Percentiles rank a stretch among this genome's conserved stretches.
Evolutionary conservation across 2,888 invertebrate species (phyloP).

Genomic region (Drosophila percnosoma): DNA sequence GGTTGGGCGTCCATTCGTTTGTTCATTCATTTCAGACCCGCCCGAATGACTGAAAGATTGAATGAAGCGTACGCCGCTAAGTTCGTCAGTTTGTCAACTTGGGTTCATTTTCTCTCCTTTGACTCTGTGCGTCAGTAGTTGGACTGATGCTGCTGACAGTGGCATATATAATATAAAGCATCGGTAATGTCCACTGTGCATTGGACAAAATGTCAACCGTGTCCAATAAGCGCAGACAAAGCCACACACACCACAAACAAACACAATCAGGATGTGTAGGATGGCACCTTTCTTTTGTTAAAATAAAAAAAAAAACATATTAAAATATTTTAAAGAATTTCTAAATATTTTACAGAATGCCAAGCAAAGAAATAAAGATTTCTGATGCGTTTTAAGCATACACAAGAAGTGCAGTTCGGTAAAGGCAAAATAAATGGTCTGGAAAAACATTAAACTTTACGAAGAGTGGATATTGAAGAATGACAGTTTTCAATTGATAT

Average conservation of each 20-base stretch:
- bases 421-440: background rate
- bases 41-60: constrained; percentile 68
- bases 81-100: constrained; percentile 67
- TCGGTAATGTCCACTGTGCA: constrained; percentile 64
- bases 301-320: constrained; percentile 27
- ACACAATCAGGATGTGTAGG: constrained; percentile 2
- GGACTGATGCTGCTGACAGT: constrained; percentile 78
- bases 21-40: constrained; percentile 49
- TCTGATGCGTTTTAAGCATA: background rate
- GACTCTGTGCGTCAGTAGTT: constrained; percentile 1
- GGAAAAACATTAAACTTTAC: background rate
- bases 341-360: constrained; percentile 23
- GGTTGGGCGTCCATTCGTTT: constrained; percentile 32
- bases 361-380: background rate
- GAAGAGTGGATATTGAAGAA: background rate
- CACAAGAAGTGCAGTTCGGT: background rate
- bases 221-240: constrained; percentile 67
- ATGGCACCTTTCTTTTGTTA: constrained; percentile 5
- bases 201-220: constrained; percentile 73
- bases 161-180: constrained; percentile 73
- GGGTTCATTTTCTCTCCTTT: constrained; percentile 39
- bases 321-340: constrained; percentile 26
- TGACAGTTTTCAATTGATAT: constrained; percentile 18
- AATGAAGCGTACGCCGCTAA: constrained; percentile 63
- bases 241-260: constrained; percentile 27